Evolutionary conservation across 2,797 vertebrate genomes (phyloP), one percentile per base, ranked within the genome.

Genomic region (Acestrorhynchus altus): DNA sequence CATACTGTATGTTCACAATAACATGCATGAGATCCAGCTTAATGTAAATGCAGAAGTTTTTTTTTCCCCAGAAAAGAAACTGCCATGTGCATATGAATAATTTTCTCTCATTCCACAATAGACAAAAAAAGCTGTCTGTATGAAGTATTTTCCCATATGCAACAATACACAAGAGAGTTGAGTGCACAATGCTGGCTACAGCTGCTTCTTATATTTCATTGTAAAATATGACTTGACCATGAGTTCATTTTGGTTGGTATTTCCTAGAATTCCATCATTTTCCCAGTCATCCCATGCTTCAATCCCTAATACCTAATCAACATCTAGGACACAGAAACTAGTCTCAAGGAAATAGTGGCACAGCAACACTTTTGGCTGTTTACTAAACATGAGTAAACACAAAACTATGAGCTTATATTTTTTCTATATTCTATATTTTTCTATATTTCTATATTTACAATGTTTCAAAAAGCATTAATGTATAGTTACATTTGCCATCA

Each of bases 71-170:
- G n/a, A 15, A 24, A 24, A 11, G 20, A 47, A 66, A 2, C 12
- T 8, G 22, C 16, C 22, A 28, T 8, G 9, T 44, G 7, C 44
- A 47, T 28, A 13, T 46, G 24, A 46, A 66, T 47, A 7, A 47
- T 66, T 4, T 28, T 13, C 64, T 8, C 44, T 24, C 26, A 15
- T 46, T 31, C 6, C 26, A 60, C 57, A 31, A 31, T 35, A 60
- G 57, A 60, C 28, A 60, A 60, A 28, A 26, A 24, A 57, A 57
- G 11, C 54, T 57, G 54, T 12, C 24, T 57, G 54, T 28, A 59
- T 15, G 28, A 35, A 35, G 57, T 26, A 16, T 42, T 65, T 65
- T 3, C n/a, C 11, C 40, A 44, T 65, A 65, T 65, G 18, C 7
- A 59, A 60, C 11, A 22, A 22, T 44, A 20, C 6, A 6, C 11